phyloP scores from a whole-genome alignment of 1,140 invertebrate species.

The Akabosia matsudoensis region DNA sequence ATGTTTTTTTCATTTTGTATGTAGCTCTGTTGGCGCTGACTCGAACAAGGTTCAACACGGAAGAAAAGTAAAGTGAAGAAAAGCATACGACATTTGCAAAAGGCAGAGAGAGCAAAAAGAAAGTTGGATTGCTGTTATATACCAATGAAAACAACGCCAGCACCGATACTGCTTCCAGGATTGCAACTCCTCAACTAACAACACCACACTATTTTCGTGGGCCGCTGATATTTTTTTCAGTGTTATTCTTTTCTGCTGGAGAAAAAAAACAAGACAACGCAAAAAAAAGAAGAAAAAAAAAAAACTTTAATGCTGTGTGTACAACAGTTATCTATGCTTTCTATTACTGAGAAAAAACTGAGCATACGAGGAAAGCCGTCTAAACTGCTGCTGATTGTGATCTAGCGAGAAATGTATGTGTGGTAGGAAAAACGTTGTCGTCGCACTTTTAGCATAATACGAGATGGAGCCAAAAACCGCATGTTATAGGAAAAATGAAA shows the following conservation, averaged over 20 bases:
- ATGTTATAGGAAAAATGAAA: neutral
- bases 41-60: neutral
- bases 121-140: neutral
- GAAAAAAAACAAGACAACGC: too few species aligned
- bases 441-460: neutral
- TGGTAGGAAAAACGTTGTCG: neutral
- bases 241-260: too few species aligned
- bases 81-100: neutral
- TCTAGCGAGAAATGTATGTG: neutral
- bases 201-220: too few species aligned
- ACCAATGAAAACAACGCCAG: neutral
- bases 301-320: too few species aligned
- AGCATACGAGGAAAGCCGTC: neutral
- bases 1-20: neutral
- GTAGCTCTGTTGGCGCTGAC: constrained; percentile 11
- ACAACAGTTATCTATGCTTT: too few species aligned
- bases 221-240: too few species aligned
- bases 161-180: neutral
- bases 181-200: too few species aligned
- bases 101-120: neutral
- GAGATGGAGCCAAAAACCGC: neutral
- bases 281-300: too few species aligned
- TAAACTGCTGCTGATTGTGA: neutral
- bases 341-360: neutral
- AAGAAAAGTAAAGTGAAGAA: neutral